phyloP scores from a whole-genome alignment of 2,113 vertebrate species.

The Grus americana region DNA sequence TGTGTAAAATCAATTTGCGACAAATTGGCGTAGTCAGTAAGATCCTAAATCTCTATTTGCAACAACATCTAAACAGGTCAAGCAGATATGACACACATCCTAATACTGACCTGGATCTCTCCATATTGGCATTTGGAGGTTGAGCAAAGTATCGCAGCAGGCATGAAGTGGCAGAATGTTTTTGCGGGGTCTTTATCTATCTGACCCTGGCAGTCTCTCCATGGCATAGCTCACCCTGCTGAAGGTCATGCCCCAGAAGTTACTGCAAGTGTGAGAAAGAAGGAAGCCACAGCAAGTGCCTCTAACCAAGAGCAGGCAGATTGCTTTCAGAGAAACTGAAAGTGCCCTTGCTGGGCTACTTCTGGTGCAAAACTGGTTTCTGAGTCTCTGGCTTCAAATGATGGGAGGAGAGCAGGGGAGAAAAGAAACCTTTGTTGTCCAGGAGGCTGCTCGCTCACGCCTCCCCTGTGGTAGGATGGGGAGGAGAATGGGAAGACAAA shows the following conservation, averaged over 20 bases:
- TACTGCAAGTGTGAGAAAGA: background rate
- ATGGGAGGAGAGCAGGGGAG: too few relatives aligned
- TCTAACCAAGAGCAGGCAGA: background rate
- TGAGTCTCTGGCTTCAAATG: background rate
- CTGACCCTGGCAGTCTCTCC: background rate
- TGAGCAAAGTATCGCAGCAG: background rate
- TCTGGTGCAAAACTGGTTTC: background rate
- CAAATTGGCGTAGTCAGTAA: too few relatives aligned
- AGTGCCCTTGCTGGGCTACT: background rate
- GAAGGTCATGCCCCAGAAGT: background rate
- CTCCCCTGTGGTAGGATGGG: too few relatives aligned
- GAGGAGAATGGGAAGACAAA: too few relatives aligned
- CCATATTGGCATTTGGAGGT: background rate
- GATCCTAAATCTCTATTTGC: too few relatives aligned
- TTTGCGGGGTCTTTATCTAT: background rate
- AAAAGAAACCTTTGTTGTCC: too few relatives aligned
- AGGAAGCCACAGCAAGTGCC: background rate
- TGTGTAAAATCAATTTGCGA: too few relatives aligned
- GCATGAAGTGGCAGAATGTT: background rate
- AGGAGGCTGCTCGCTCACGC: too few relatives aligned
- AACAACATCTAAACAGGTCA: background rate
- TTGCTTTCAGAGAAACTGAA: background rate
- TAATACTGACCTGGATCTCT: background rate
- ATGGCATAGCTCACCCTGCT: background rate
- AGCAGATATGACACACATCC: background rate